A percentile compares a stretch with the other conserved stretches of the same genome.
Conservation (phyloP, 1,140 invertebrate species). For the Philopotamus ludificatus region DNA sequence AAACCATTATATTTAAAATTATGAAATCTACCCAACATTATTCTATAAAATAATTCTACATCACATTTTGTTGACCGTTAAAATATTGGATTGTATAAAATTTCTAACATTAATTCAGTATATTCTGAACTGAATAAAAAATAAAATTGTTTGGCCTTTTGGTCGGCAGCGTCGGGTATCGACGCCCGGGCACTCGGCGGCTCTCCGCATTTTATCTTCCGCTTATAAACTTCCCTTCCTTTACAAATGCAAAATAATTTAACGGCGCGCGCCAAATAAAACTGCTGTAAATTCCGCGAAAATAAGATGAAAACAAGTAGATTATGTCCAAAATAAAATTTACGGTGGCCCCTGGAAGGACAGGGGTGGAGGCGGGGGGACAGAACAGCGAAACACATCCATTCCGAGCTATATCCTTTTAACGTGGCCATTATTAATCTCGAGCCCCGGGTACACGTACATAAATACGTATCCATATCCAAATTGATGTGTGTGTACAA, state of each 20-base stretch:
- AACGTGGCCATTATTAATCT: constrained; percentile 22
- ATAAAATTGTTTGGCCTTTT: too few species aligned
- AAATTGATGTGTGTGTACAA: background rate
- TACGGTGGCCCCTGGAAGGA: constrained; percentile 8
- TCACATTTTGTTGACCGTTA: too few species aligned
- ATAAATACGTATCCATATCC: background rate
- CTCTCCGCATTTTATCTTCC: background rate
- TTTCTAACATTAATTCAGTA: too few species aligned
- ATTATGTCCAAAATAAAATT: constrained; percentile 31
- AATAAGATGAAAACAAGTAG: constrained; percentile 32
- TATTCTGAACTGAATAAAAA: too few species aligned
- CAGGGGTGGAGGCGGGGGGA: constrained; percentile 11
- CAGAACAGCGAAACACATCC: constrained; percentile 24
- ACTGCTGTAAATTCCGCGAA: constrained; percentile 27
- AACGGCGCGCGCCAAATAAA: constrained; percentile 27
- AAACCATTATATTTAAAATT: too few species aligned
- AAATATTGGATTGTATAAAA: too few species aligned
- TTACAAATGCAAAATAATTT: constrained; percentile 30
- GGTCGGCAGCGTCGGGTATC: too few species aligned
- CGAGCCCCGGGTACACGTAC: constrained; percentile 3
- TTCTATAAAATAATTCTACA: too few species aligned
- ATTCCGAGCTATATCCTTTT: constrained; percentile 23
- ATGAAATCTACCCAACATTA: too few species aligned
- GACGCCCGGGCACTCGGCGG: background rate
- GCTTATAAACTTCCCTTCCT: constrained; percentile 2